phyloP scores from a whole-genome alignment of 53 echinoderm and acorn worm genomes.

The Stichopus horrens region DNA sequence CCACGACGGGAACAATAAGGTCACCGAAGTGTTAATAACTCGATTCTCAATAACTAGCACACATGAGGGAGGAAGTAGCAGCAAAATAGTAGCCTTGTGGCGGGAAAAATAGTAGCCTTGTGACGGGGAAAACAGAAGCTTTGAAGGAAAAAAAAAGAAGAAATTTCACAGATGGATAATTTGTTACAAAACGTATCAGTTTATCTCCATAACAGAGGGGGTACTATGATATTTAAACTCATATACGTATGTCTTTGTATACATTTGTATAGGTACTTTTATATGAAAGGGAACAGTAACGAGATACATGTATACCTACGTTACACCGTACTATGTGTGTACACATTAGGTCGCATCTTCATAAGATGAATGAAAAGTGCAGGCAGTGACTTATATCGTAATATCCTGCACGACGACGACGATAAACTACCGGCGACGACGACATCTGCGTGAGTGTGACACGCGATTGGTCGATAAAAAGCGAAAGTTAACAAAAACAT shows the following conservation, averaged over 20 bases:
- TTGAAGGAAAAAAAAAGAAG: not conserved
- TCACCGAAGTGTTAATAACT: slow-evolving; percentile 19
- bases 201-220: not conserved
- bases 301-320: too few species aligned
- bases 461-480: slow-evolving; percentile 34
- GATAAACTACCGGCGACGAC: not conserved
- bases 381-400: too few species aligned
- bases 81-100: slow-evolving; percentile 25
- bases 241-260: not conserved
- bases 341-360: not conserved
- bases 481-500: slow-evolving; percentile 1
- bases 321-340: too few species aligned
- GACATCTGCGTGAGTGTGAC: slow-evolving; percentile 13
- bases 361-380: too few species aligned
- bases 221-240: not conserved
- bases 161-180: slow-evolving; percentile 26
- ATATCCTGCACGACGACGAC: too few species aligned
- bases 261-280: not conserved
- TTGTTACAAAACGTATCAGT: slow-evolving; percentile 8
- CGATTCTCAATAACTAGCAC: slow-evolving; percentile 42
- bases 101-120: slow-evolving; percentile 27
- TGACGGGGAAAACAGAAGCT: too few species aligned
- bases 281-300: not conserved
- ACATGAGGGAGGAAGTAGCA: slow-evolving; percentile 30
- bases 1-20: slow-evolving; percentile 9